These are phyloP conservation scores for Gallinago nigripennis DNA, from an alignment of 2,797 vertebrate genomes.

Conservation along the genomic window DNA sequence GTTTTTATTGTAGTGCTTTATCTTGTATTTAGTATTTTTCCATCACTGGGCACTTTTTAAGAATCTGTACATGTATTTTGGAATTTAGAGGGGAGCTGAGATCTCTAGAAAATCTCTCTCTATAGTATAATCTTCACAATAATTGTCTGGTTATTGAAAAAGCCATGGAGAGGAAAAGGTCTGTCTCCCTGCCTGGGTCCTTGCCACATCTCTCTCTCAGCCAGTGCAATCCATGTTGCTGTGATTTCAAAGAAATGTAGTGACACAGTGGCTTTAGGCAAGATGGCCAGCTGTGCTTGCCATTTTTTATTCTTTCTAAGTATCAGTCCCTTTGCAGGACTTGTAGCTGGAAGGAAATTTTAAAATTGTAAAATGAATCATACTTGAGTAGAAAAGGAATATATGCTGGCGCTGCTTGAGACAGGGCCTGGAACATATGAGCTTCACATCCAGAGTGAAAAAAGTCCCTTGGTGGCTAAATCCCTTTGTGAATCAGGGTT, in stretches of 20 bases:
- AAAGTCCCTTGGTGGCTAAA: background rate
- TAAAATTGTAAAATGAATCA: background rate
- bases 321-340: background rate
- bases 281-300: background rate
- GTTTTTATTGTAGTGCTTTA: background rate
- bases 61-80: background rate
- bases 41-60: background rate
- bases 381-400: background rate
- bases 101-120: background rate
- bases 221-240: background rate
- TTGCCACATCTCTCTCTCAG: background rate
- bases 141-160: background rate
- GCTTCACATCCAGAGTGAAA: background rate
- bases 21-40: background rate
- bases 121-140: background rate
- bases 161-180: background rate
- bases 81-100: background rate
- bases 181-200: background rate
- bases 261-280: background rate
- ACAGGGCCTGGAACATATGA: background rate
- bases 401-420: rapidly evolving
- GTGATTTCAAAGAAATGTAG: background rate
- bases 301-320: background rate
- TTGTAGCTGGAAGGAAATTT: background rate
- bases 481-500: background rate